Percentiles rank a stretch among this genome's conserved stretches.
Evolutionary conservation across 2,113 vertebrate species (phyloP).

Genomic region (Callocephalon fimbriatum): DNA sequence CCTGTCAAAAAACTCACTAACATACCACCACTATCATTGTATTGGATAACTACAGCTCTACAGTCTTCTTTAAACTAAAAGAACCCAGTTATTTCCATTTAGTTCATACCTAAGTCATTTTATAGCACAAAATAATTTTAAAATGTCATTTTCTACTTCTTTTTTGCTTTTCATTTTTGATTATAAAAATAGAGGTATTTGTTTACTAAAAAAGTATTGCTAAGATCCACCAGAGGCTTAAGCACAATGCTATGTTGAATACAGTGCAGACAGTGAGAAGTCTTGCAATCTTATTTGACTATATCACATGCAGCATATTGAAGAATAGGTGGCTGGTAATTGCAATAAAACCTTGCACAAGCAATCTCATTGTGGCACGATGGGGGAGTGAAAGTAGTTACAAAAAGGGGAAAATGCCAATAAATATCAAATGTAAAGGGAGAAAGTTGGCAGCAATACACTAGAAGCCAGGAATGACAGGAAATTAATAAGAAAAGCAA

Average conservation of each 20-base stretch:
- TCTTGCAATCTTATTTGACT: not conserved
- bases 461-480: not conserved
- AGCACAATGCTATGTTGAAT: not conserved
- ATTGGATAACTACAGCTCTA: not conserved
- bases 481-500: conserved; percentile 49
- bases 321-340: not conserved
- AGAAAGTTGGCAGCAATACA: not conserved
- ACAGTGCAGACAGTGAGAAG: not conserved
- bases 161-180: not conserved
- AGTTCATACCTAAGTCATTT: not conserved
- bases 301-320: not conserved
- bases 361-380: not conserved
- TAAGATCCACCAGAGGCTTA: not conserved
- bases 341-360: not conserved
- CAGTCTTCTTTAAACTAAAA: not conserved
- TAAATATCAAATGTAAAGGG: not conserved
- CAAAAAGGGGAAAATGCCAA: not conserved
- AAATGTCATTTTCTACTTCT: not conserved
- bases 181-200: not conserved
- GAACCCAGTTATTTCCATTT: not conserved
- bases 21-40: not conserved
- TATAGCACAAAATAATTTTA: not conserved
- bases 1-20: not conserved
- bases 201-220: not conserved
- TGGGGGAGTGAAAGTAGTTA: not conserved